phyloP scores from a whole-genome alignment of 2,113 vertebrate genomes.

The Tor tambroides region DNA sequence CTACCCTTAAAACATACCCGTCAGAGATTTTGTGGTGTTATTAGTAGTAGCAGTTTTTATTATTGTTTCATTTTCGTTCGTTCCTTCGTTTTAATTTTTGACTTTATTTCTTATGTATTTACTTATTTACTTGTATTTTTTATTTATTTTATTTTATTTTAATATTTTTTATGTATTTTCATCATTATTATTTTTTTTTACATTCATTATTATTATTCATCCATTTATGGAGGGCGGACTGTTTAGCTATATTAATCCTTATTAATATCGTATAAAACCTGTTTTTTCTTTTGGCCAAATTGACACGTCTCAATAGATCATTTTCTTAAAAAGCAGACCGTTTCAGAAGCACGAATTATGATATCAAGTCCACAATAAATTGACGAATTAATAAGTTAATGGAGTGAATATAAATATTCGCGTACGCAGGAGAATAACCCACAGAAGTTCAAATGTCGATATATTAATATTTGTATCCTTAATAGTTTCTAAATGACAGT shows the following conservation, averaged over 20 bases:
- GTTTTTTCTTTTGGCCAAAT: not conserved
- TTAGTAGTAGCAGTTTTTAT: not conserved
- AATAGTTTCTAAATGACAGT: not conserved
- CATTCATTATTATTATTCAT: no score
- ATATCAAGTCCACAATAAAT: not conserved
- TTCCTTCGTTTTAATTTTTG: not conserved
- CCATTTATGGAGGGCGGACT: no score
- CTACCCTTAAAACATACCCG: not conserved
- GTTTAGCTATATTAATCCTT: no score
- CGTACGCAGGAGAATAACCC: not conserved
- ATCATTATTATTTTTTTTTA: no score
- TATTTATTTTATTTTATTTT: no score
- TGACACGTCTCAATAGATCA: not conserved
- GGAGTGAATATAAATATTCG: not conserved
- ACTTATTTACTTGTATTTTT: not conserved
- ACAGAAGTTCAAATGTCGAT: not conserved
- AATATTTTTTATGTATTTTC: no score
- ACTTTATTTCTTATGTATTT: no score
- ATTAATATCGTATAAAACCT: no score
- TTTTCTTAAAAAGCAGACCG: not conserved
- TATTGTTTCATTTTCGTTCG: not conserved
- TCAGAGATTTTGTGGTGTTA: no score
- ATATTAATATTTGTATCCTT: not conserved
- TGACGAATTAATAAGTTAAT: not conserved
- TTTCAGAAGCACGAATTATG: not conserved